Conservation (phyloP, 2,888 invertebrate species). For the Rutpela maculata region DNA sequence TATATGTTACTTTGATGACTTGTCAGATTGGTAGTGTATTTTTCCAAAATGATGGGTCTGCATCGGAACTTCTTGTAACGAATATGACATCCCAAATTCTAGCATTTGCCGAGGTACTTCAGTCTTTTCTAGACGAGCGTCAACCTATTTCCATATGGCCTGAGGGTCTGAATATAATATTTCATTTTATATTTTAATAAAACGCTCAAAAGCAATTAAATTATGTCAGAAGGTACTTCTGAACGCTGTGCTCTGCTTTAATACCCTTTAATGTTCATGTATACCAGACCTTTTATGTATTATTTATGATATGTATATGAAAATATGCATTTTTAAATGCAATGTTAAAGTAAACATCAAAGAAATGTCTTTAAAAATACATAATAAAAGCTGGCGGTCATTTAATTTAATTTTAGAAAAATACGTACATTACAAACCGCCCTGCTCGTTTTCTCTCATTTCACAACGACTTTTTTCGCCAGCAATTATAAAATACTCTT, state of each 20-base stretch:
- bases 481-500: not conserved
- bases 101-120: too few species aligned
- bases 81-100: too few species aligned
- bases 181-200: not conserved
- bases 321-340: conserved; percentile 2
- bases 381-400: not conserved
- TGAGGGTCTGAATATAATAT: too few species aligned
- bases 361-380: not conserved
- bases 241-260: not conserved
- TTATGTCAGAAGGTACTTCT: not conserved
- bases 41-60: too few species aligned
- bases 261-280: not conserved
- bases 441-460: not conserved
- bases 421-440: not conserved
- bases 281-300: not conserved
- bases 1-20: too few species aligned
- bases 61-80: too few species aligned
- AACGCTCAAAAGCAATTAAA: not conserved
- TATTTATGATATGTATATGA: conserved; percentile 3
- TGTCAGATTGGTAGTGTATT: too few species aligned
- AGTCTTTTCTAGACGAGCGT: too few species aligned
- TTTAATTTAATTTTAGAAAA: not conserved
- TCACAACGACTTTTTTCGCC: not conserved
- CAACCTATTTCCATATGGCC: too few species aligned
- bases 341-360: not conserved